These are phyloP conservation scores for Luffia ferchaultella DNA, from an alignment of 2,888 invertebrate species.

Conservation along the genomic window DNA sequence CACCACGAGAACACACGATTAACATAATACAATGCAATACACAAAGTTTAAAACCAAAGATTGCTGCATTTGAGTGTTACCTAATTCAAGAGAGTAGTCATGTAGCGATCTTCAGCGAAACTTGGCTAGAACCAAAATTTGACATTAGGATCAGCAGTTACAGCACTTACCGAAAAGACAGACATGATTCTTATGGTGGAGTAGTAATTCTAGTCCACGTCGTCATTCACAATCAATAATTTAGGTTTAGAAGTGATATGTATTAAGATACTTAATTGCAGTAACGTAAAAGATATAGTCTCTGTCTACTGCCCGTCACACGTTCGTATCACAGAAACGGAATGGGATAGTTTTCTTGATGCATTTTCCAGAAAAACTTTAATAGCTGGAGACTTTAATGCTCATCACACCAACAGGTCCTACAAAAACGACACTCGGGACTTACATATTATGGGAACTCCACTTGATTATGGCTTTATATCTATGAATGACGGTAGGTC, in stretches of 20 bases:
- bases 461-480: constrained; percentile 9
- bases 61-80: constrained; percentile 2
- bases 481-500: constrained; percentile 13
- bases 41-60: constrained; percentile 9
- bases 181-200: constrained; percentile 13
- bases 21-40: constrained; percentile 10
- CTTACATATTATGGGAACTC: constrained; percentile 11
- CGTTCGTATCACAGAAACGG: constrained; percentile 2
- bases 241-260: constrained; percentile 9
- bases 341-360: constrained; percentile 11
- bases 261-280: constrained; percentile 10
- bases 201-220: constrained; percentile 10
- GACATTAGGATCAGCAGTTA: constrained; percentile 8
- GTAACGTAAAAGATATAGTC: constrained; percentile 10
- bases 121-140: constrained; percentile 8
- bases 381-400: too few species aligned
- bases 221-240: constrained; percentile 8
- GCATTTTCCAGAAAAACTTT: constrained; percentile 5
- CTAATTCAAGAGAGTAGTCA: constrained; percentile 10
- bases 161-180: constrained; percentile 11
- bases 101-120: constrained; percentile 9
- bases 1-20: too few species aligned
- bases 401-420: constrained; percentile 16
- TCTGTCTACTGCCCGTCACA: constrained; percentile 14
- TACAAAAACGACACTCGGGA: constrained; percentile 14